Conservation (phyloP, 1,140 invertebrate genomes). For the Colletes latitarsis region DNA sequence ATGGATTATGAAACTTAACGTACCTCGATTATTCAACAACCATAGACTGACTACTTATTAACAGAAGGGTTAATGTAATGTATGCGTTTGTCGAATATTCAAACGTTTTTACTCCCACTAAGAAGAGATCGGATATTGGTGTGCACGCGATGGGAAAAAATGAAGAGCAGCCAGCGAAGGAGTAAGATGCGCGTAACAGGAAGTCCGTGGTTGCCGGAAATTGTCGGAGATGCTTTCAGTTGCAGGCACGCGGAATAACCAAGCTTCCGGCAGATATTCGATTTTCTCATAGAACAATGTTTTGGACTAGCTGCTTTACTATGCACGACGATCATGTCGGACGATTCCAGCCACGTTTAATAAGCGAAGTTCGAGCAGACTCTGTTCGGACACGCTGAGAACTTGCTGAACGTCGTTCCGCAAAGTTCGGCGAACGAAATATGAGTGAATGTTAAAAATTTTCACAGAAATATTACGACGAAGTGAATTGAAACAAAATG, state of each 20-base stretch:
- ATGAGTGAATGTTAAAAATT: no score
- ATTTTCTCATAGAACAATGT: constrained; percentile 28
- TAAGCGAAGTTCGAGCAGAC: constrained; percentile 35
- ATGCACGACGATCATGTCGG: constrained; percentile 28
- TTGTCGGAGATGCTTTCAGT: constrained; percentile 23
- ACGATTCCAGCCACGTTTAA: constrained; percentile 28
- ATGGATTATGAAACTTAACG: no score
- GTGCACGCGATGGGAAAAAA: neutral
- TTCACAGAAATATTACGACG: no score
- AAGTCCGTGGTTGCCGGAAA: constrained; percentile 29
- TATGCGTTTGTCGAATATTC: constrained; percentile 52
- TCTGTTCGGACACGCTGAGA: neutral
- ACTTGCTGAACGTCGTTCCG: constrained; percentile 3
- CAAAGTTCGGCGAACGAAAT: neutral
- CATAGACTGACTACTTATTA: no score
- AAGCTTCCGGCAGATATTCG: constrained; percentile 29
- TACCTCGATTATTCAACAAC: no score
- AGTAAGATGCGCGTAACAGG: constrained; percentile 1
- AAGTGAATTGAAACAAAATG: no score
- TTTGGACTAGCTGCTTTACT: neutral
- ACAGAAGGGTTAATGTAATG: constrained; percentile 36
- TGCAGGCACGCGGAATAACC: constrained; percentile 19
- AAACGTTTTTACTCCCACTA: constrained; percentile 48
- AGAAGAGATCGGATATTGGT: constrained; percentile 2
- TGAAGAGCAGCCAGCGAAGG: neutral